phyloP scores from a whole-genome alignment of 2,113 vertebrate species.

The Actenoides hombroni region DNA sequence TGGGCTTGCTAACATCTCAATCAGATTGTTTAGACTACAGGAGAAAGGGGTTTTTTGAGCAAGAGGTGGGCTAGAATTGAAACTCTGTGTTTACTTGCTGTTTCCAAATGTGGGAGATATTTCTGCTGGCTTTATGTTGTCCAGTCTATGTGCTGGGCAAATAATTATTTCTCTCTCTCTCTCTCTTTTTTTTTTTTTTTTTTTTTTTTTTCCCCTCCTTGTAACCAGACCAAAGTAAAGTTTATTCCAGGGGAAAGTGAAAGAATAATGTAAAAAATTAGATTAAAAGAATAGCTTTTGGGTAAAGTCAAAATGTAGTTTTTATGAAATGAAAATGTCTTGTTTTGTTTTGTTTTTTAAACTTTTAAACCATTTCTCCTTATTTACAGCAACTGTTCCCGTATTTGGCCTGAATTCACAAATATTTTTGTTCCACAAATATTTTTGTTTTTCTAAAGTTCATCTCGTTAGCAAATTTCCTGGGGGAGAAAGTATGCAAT shows the following conservation, averaged over 20 bases:
- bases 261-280: background rate
- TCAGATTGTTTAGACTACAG: conserved; percentile 31
- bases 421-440: background rate
- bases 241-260: background rate
- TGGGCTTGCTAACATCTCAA: background rate
- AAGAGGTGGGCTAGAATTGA: background rate
- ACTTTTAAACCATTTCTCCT: background rate
- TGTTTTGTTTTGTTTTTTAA: background rate
- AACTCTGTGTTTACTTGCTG: background rate
- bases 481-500: background rate
- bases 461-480: background rate
- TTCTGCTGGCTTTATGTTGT: background rate
- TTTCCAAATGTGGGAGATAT: background rate
- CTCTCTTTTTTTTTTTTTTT: too few species aligned
- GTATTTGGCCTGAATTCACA: background rate
- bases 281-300: background rate
- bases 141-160: background rate
- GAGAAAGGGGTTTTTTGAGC: background rate
- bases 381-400: background rate
- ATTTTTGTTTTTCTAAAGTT: background rate
- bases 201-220: background rate
- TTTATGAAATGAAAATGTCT: background rate
- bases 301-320: background rate
- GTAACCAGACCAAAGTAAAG: background rate
- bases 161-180: too few species aligned